Evolutionary conservation across 1,140 invertebrate species (phyloP).

Genomic region (Scaptomyza montana): DNA sequence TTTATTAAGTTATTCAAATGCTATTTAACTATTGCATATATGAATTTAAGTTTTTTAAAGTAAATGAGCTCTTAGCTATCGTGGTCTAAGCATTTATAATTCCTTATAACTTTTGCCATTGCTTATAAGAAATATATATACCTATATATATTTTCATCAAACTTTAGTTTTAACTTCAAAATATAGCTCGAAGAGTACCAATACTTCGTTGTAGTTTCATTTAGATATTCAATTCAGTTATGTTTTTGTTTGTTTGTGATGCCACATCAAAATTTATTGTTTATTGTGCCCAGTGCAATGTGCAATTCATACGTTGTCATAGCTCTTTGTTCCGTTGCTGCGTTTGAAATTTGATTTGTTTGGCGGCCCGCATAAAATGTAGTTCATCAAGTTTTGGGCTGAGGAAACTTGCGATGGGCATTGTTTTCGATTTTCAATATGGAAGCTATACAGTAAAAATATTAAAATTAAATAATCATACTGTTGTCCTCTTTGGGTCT

Average conservation of each 20-base stretch:
- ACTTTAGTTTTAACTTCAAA: too few species aligned
- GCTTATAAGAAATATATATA: too few species aligned
- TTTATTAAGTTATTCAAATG: too few species aligned
- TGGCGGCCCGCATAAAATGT: constrained; percentile 70
- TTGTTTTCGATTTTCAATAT: constrained; percentile 63
- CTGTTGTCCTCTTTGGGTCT: not conserved
- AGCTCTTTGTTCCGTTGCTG: constrained; percentile 48
- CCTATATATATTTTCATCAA: too few species aligned
- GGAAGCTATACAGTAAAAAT: constrained; percentile 38
- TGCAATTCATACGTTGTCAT: constrained; percentile 73
- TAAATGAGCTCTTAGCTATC: too few species aligned
- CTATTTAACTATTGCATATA: too few species aligned
- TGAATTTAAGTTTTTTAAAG: too few species aligned
- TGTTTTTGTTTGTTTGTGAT: constrained; percentile 38
- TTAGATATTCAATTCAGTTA: not conserved
- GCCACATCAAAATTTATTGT: constrained; percentile 73
- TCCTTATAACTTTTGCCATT: too few species aligned
- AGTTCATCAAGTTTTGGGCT: constrained; percentile 46
- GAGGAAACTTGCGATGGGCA: constrained; percentile 38
- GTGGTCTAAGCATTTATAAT: too few species aligned
- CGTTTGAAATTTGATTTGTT: constrained; percentile 66
- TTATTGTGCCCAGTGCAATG: constrained; percentile 47
- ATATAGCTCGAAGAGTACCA: constrained; percentile 17
- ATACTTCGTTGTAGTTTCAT: constrained; percentile 25
- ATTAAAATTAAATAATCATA: constrained; percentile 28